Percentiles rank a stretch among this genome's conserved stretches.
These are phyloP conservation scores for Leptogaster cylindrica DNA, from an alignment of 2,888 invertebrate species.

Conservation along the genomic window DNA sequence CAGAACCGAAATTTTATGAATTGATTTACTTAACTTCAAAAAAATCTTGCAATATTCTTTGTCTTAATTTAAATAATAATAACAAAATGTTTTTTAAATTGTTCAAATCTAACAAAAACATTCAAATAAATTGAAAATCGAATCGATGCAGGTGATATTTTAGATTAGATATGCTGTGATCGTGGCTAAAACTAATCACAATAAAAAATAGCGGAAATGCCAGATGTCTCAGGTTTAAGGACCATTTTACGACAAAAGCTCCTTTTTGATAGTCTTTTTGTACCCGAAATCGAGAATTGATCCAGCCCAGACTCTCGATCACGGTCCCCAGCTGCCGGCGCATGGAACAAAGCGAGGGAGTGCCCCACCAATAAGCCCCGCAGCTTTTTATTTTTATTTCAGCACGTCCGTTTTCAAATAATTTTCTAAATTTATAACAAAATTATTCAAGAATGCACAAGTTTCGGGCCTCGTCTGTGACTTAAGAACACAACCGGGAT, in stretches of 20 bases:
- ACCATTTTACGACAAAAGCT: conserved; percentile 2
- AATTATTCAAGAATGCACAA: conserved; percentile 10
- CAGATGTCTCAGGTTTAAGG: background rate
- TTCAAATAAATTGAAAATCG: no score
- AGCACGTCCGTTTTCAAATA: background rate
- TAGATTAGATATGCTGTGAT: no score
- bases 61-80: no score
- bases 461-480: background rate
- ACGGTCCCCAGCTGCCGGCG: background rate
- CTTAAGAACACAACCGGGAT: background rate
- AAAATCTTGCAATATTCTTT: no score
- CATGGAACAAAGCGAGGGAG: background rate
- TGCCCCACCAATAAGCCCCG: background rate
- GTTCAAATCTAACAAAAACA: no score
- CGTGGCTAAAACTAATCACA: no score
- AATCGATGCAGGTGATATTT: no score
- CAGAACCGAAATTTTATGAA: no score
- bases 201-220: no score
- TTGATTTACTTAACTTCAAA: no score
- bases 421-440: conserved; percentile 14
- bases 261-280: background rate
- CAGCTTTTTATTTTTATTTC: conserved; percentile 2
- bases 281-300: background rate
- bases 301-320: background rate
- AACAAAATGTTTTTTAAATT: no score